phyloP scores from a whole-genome alignment of 1,140 invertebrate genomes.

The Lordiphosa stackelbergi region DNA sequence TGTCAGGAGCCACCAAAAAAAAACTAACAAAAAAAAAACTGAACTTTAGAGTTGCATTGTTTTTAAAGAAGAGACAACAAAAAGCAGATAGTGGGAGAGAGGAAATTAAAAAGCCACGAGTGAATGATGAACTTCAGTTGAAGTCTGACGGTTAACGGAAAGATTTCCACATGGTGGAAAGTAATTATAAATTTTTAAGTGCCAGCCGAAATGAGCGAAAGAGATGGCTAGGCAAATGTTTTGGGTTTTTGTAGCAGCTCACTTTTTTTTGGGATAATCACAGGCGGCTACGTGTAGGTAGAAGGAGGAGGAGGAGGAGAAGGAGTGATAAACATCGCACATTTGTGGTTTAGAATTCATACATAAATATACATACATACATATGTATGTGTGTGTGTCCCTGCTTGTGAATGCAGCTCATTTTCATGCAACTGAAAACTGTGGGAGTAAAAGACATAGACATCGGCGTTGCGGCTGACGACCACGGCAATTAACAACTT shows the following conservation, averaged over 20 bases:
- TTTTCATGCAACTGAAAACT: slow-evolving; percentile 42
- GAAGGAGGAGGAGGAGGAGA: slow-evolving; percentile 10
- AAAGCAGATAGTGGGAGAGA: slow-evolving; percentile 9
- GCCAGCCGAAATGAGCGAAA: slow-evolving; percentile 16
- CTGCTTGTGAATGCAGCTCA: slow-evolving; percentile 38
- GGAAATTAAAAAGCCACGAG: slow-evolving; percentile 50
- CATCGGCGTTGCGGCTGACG: slow-evolving; percentile 59
- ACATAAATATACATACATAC: slow-evolving; percentile 17
- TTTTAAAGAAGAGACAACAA: slow-evolving; percentile 1
- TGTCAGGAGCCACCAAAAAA: slow-evolving; percentile 38
- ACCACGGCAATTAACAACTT: slow-evolving; percentile 68
- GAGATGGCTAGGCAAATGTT: slow-evolving; percentile 7
- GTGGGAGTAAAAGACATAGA: slow-evolving; percentile 51
- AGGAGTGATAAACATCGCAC: slow-evolving; percentile 51
- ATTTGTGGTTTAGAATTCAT: slow-evolving; percentile 47
- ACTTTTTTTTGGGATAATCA: slow-evolving; percentile 44
- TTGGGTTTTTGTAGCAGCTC: slow-evolving; percentile 23
- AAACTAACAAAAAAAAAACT: too few species aligned
- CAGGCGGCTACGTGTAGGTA: slow-evolving; percentile 27
- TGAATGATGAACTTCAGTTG: slow-evolving; percentile 26
- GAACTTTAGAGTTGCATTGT: slow-evolving; percentile 56
- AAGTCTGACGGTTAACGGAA: slow-evolving; percentile 28
- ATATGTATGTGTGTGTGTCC: slow-evolving; percentile 7
- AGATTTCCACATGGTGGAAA: slow-evolving; percentile 57
- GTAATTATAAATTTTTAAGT: slow-evolving; percentile 68